Percentiles rank a stretch among this genome's conserved stretches.
phyloP scores from a whole-genome alignment of 2,888 invertebrate genomes.

The Cryptus armator region DNA sequence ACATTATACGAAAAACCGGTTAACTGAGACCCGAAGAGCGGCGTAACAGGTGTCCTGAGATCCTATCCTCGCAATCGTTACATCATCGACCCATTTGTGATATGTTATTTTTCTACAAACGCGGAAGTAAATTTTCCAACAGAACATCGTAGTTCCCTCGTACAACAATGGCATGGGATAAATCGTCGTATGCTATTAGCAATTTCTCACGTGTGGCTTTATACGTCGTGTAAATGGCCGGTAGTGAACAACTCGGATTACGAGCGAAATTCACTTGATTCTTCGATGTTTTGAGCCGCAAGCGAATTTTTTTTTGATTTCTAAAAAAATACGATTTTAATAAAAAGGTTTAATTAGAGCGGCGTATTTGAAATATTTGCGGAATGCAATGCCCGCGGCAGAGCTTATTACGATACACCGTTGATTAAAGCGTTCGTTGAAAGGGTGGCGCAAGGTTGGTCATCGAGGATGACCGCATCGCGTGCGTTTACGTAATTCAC shows the following conservation, averaged over 20 bases:
- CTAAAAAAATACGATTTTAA: neutral
- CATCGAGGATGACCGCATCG: constrained; percentile 67
- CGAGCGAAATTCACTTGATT: no score
- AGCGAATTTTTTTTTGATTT: neutral
- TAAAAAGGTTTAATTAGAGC: constrained; percentile 22
- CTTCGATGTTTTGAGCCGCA: no score
- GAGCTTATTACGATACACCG: constrained; percentile 6
- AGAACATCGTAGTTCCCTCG: neutral
- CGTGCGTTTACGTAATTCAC: constrained; percentile 67
- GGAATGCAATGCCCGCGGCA: constrained; percentile 27
- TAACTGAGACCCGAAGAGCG: constrained; percentile 3
- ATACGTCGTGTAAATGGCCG: no score
- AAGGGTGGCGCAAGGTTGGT: constrained; percentile 45
- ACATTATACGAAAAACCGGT: constrained; percentile 9
- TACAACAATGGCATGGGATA: constrained; percentile 33
- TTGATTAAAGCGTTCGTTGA: constrained; percentile 51
- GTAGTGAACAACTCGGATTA: no score
- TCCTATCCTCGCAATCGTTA: constrained; percentile 20
- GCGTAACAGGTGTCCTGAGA: constrained; percentile 55
- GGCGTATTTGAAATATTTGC: neutral
- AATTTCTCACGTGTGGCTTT: constrained; percentile 29
- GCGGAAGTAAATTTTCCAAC: constrained; percentile 26
- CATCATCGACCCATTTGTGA: constrained; percentile 33
- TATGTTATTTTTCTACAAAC: constrained; percentile 48
- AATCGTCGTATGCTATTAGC: neutral